Percentiles rank a stretch among this genome's conserved stretches.
Evolutionary conservation across 1,140 invertebrate genomes (phyloP).

Genomic region (Homalodisca vitripennis): DNA sequence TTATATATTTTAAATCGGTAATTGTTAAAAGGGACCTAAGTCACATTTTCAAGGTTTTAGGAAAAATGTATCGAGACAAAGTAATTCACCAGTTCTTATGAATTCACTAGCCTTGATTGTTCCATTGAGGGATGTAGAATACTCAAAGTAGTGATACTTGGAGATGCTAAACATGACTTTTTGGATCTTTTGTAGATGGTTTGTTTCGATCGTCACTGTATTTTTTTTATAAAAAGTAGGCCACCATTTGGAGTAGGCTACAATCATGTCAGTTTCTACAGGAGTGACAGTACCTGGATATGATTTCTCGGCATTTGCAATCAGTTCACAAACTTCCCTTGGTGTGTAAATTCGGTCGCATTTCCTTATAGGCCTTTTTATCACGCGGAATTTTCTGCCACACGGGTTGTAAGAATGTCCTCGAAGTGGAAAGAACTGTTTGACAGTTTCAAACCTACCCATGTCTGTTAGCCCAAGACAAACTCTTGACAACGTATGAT

Average conservation of each 20-base stretch:
- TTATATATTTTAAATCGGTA: no score
- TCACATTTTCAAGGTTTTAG: no score
- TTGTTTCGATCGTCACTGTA: background rate
- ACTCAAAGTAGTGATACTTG: background rate
- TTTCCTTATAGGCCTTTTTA: slow-evolving; percentile 40
- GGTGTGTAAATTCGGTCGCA: slow-evolving; percentile 37
- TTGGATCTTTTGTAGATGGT: background rate
- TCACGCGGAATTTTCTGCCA: slow-evolving; percentile 43
- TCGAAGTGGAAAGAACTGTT: slow-evolving; percentile 44
- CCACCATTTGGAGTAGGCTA: background rate
- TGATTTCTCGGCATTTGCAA: background rate
- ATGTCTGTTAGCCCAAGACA: slow-evolving; percentile 35
- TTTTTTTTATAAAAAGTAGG: slow-evolving; percentile 1
- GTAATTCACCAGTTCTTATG: background rate
- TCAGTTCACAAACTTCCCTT: slow-evolving; percentile 31
- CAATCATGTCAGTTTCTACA: slow-evolving; percentile 5
- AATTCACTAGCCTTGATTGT: background rate
- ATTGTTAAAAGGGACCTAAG: no score
- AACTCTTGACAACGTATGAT: slow-evolving; percentile 40
- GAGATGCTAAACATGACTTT: background rate
- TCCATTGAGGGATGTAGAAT: background rate
- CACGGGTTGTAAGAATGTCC: slow-evolving; percentile 46
- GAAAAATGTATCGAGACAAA: background rate
- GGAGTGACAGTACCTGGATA: background rate
- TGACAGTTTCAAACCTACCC: slow-evolving; percentile 39